A percentile compares a stretch with the other conserved stretches of the same genome.
Conservation (phyloP, 2,888 invertebrate genomes). For the Plagodis dolabraria region DNA sequence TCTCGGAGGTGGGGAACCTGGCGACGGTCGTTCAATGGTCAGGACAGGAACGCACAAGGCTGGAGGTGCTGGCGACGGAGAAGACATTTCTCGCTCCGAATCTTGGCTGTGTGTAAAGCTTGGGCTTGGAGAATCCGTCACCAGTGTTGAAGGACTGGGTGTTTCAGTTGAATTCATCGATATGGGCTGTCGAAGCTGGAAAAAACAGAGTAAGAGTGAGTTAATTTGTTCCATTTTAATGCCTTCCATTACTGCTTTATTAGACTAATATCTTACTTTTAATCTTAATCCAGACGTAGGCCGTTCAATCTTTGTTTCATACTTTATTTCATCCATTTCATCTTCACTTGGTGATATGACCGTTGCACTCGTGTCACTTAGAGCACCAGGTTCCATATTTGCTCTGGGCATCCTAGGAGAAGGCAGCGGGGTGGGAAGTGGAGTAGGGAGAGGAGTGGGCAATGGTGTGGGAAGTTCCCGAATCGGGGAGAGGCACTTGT, state of each 20-base stretch:
- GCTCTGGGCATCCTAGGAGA: constrained; percentile 77
- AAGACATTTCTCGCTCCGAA: constrained; percentile 73
- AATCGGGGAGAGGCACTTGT: constrained; percentile 92
- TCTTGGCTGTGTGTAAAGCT: constrained; percentile 78
- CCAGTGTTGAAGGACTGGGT: constrained; percentile 75
- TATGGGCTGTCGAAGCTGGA: constrained; percentile 83
- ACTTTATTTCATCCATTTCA: constrained; percentile 72
- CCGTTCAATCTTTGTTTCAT: constrained; percentile 61
- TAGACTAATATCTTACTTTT: constrained; percentile 52
- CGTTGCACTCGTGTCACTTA: constrained; percentile 58
- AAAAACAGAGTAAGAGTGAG: constrained; percentile 27
- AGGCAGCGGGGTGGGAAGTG: constrained; percentile 87
- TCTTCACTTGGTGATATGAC: constrained; percentile 75
- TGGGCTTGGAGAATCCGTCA: constrained; percentile 78
- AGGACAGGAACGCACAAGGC: constrained; percentile 86
- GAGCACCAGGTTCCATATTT: constrained; percentile 60
- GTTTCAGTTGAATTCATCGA: constrained; percentile 59
- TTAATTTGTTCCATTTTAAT: background rate
- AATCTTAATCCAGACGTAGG: constrained; percentile 65
- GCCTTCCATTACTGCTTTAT: background rate
- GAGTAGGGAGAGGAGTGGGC: constrained; percentile 86
- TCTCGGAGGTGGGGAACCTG: constrained; percentile 86
- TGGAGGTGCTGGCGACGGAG: constrained; percentile 76
- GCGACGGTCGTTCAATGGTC: constrained; percentile 88
- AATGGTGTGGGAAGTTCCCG: constrained; percentile 90